A percentile compares a stretch with the other conserved stretches of the same genome.
These are phyloP conservation scores for Tricholauxania praeusta DNA, from an alignment of 2,888 invertebrate genomes.

Conservation along the genomic window DNA sequence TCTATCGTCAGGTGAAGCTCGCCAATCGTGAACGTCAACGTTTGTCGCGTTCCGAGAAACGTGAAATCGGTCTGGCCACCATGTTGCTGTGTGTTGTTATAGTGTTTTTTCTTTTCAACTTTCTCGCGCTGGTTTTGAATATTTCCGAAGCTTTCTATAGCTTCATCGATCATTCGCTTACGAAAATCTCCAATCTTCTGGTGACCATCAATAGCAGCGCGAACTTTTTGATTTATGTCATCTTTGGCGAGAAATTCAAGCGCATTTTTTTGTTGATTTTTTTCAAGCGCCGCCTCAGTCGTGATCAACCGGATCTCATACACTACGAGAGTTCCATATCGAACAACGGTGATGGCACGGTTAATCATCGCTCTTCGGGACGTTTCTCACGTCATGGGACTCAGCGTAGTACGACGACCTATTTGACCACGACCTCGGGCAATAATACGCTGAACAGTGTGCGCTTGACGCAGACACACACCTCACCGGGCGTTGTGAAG, in stretches of 20 bases:
- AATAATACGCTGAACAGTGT: slow-evolving; percentile 59
- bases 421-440: slow-evolving; percentile 53
- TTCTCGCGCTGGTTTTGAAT: slow-evolving; percentile 87
- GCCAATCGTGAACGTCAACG: slow-evolving; percentile 92
- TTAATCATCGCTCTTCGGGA: slow-evolving; percentile 72
- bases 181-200: slow-evolving; percentile 88
- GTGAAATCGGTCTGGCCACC: slow-evolving; percentile 93
- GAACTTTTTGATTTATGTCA: slow-evolving; percentile 97
- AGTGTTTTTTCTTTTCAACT: slow-evolving; percentile 94
- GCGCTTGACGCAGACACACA: slow-evolving; percentile 56
- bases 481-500: slow-evolving; percentile 59
- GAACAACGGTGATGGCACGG: slow-evolving; percentile 80
- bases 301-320: slow-evolving; percentile 79
- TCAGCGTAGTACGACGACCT: slow-evolving; percentile 65
- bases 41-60: slow-evolving; percentile 87
- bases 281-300: slow-evolving; percentile 75
- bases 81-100: slow-evolving; percentile 95
- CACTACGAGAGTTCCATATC: slow-evolving; percentile 88
- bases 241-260: slow-evolving; percentile 97
- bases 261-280: slow-evolving; percentile 85
- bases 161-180: slow-evolving; percentile 76
- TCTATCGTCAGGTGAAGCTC: slow-evolving; percentile 89
- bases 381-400: slow-evolving; percentile 71
- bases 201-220: slow-evolving; percentile 98
- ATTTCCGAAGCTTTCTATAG: slow-evolving; percentile 85